Evolutionary conservation across 2,888 invertebrate genomes (phyloP).

Genomic region (Pogonocherus hispidulus): DNA sequence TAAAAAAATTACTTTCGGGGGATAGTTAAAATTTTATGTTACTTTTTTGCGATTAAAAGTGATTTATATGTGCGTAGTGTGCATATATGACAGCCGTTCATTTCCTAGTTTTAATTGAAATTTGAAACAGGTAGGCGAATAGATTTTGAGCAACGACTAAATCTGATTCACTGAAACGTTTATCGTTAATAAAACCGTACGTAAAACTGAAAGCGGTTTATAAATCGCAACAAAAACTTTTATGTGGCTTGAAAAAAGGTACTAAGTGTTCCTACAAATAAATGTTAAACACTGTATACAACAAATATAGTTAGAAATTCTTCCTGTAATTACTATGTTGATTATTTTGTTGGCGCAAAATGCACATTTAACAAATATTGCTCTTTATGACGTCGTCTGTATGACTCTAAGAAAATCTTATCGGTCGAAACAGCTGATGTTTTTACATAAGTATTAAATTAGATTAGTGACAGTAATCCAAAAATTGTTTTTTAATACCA

Average conservation of each 20-base stretch:
- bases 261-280: too few species aligned
- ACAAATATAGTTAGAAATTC: too few species aligned
- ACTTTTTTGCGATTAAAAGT: conserved; percentile 16
- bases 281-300: too few species aligned
- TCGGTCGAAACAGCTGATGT: too few species aligned
- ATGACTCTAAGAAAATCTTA: too few species aligned
- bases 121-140: conserved; percentile 1
- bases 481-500: too few species aligned
- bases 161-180: conserved; percentile 2
- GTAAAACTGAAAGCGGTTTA: background rate
- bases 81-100: conserved; percentile 15
- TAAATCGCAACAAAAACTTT: background rate
- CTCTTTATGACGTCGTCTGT: too few species aligned
- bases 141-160: conserved; percentile 2
- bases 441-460: too few species aligned
- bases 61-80: conserved; percentile 6
- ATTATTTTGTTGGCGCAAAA: too few species aligned
- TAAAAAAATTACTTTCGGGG: conserved; percentile 18
- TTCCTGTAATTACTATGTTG: too few species aligned
- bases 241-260: background rate
- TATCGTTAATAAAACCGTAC: background rate
- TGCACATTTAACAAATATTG: too few species aligned
- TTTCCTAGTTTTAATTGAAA: conserved; percentile 31
- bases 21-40: conserved; percentile 28
- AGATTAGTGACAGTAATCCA: too few species aligned